These are phyloP conservation scores for Thamnophis sirtalis DNA, from an alignment of 2,113 vertebrate genomes.

Conservation along the genomic window DNA sequence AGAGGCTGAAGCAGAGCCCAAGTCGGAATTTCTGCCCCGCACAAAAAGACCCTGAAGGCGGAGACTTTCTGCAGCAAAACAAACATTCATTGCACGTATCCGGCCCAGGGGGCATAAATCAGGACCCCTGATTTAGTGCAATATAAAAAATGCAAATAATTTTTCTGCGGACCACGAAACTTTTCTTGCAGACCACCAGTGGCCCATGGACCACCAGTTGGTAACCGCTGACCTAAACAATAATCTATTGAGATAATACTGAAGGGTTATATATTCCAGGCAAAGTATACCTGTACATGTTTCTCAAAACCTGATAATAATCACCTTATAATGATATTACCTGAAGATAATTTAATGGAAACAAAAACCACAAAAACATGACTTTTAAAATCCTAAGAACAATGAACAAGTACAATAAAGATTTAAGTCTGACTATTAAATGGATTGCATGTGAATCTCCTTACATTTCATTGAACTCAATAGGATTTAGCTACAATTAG, in stretches of 20 bases:
- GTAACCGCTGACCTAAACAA: background rate
- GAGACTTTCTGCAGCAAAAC: no score
- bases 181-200: no score
- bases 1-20: no score
- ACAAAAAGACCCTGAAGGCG: no score
- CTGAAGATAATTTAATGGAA: background rate
- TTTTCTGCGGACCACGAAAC: no score
- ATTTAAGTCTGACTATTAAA: background rate
- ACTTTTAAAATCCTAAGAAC: background rate
- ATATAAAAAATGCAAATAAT: no score
- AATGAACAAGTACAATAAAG: background rate
- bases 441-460: background rate
- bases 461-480: background rate
- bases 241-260: background rate
- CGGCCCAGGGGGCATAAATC: no score
- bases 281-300: background rate
- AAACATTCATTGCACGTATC: no score
- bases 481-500: background rate
- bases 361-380: background rate
- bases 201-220: no score
- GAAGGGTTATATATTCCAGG: background rate
- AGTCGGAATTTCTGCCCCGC: no score
- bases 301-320: background rate
- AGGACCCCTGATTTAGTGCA: no score
- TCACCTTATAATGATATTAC: background rate